Evolutionary conservation across 2,888 invertebrate genomes (phyloP), one percentile per base, ranked within the genome.

Genomic region (Chrysopilus asiliformis): DNA sequence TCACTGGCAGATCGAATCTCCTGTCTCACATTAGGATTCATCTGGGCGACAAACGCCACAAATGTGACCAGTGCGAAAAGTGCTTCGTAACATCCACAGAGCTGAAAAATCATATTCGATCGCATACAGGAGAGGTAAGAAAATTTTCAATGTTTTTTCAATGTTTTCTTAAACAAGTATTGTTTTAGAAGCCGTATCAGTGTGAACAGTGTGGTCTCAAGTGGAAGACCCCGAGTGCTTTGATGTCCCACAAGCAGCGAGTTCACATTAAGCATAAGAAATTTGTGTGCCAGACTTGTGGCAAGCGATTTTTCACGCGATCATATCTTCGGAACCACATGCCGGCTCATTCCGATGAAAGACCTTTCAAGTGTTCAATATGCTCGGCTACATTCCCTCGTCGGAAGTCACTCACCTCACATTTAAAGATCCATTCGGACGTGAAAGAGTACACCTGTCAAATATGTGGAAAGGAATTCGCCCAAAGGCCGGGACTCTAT

Each of bases 401-500:
- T 55, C 82, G 83, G 0, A 82, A 83, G 51, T 84, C 83, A 49
- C 80, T 77, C 52, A 83, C 82, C 62, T 83, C 83, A 45, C 86
- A 87, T 49, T 63, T 76, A 41, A 63, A 79, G 1, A 81, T 83
- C 51, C 86, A 86, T 52, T 79, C 78, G 12, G 83, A 82, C 0
- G 76, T 77, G 40, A 77, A 81, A 41, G 81, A 83, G 0, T 85
- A 72, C 47, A 60, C 68, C 1, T 85, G 85, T 44, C 78, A 79
- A 66, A 79, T 85, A 12, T 87, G 87, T 58, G 83, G 83, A 81
- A 34, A 86, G n/a, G n/a, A n/a, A n/a, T n/a, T n/a, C n/a, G n/a
- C n/a, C n/a, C n/a, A n/a, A n/a, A n/a, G n/a, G n/a, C n/a, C n/a
- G n/a, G n/a, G n/a, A n/a, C n/a, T n/a, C n/a, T n/a, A n/a, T n/a